Evolutionary conservation across 2,797 vertebrate genomes (phyloP).

Genomic region (Nasua narica): DNA sequence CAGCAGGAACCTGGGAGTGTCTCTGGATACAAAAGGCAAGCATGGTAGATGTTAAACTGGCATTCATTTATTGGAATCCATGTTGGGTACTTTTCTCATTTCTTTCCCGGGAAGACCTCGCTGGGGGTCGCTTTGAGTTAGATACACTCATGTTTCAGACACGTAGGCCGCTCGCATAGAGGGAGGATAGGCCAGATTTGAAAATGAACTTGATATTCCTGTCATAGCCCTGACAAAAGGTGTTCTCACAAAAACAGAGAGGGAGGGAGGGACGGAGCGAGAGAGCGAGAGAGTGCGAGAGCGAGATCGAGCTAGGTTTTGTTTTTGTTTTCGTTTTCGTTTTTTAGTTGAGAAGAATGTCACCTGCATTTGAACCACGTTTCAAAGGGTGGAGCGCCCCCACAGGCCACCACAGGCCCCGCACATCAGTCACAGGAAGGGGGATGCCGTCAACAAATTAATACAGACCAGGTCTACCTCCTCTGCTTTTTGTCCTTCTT

Average conservation of each 20-base stretch:
- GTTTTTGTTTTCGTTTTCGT: not conserved
- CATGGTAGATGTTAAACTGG: conserved; percentile 80
- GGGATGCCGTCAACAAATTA: conserved; percentile 80
- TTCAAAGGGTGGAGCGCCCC: conserved; percentile 73
- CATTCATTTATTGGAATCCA: conserved; percentile 81
- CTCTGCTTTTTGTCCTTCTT: conserved; percentile 79
- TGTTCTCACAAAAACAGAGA: not conserved
- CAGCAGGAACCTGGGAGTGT: conserved; percentile 76
- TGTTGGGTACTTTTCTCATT: conserved; percentile 78
- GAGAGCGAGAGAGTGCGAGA: not conserved
- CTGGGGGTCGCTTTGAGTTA: conserved; percentile 72
- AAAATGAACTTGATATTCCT: conserved; percentile 69
- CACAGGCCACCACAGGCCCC: conserved; percentile 61
- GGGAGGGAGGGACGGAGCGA: not conserved
- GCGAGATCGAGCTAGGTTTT: too few relatives aligned
- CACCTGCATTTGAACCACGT: conserved; percentile 61
- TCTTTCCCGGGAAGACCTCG: conserved; percentile 74
- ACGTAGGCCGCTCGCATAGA: conserved; percentile 45
- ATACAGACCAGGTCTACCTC: conserved; percentile 72
- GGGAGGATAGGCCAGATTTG: conserved; percentile 48
- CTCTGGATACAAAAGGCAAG: conserved; percentile 75
- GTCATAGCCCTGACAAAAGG: conserved; percentile 48
- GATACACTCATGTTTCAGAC: conserved; percentile 71
- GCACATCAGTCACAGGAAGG: conserved; percentile 71
- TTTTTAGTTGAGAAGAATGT: conserved; percentile 70